Conservation (phyloP, 2,888 invertebrate species). For the Drosophila birchii region DNA sequence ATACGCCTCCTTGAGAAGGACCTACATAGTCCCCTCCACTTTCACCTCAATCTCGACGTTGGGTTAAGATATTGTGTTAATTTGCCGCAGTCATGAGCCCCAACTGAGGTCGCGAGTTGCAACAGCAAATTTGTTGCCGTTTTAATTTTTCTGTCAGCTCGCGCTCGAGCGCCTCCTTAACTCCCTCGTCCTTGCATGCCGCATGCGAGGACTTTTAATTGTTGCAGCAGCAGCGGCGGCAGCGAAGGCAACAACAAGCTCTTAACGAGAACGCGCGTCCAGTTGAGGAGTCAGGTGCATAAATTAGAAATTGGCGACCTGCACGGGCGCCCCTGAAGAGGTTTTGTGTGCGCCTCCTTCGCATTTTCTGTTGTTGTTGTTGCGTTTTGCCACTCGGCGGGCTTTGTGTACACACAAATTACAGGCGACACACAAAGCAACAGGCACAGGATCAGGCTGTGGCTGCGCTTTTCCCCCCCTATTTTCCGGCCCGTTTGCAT, state of each 20-base stretch:
- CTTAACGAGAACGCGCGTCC: conserved; percentile 73
- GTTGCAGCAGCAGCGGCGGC: conserved; percentile 30
- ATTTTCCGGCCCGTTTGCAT: conserved; percentile 35
- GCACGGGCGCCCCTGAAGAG: conserved; percentile 38
- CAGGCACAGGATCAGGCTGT: not conserved
- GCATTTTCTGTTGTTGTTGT: conserved; percentile 38
- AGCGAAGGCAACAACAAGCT: conserved; percentile 49
- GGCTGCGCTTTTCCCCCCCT: conserved; percentile 4
- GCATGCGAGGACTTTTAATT: conserved; percentile 72
- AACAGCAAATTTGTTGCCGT: conserved; percentile 77
- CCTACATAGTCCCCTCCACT: conserved; percentile 12
- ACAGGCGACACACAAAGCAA: conserved; percentile 26
- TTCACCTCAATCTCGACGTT: conserved; percentile 1
- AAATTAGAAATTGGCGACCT: conserved; percentile 73
- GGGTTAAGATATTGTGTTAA: conserved; percentile 70
- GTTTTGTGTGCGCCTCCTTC: conserved; percentile 11
- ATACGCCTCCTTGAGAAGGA: conserved; percentile 40
- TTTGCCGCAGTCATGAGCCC: conserved; percentile 75
- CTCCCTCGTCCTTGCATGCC: conserved; percentile 62
- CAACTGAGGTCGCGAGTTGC: conserved; percentile 52
- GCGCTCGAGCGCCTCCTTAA: conserved; percentile 67
- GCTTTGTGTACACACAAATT: conserved; percentile 66
- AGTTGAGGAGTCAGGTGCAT: conserved; percentile 63
- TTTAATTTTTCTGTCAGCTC: conserved; percentile 78
- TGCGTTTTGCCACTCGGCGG: conserved; percentile 56